Base-by-base conservation (phyloP, 1,140 invertebrate species). In the Neodiprion lecontei region DNA sequence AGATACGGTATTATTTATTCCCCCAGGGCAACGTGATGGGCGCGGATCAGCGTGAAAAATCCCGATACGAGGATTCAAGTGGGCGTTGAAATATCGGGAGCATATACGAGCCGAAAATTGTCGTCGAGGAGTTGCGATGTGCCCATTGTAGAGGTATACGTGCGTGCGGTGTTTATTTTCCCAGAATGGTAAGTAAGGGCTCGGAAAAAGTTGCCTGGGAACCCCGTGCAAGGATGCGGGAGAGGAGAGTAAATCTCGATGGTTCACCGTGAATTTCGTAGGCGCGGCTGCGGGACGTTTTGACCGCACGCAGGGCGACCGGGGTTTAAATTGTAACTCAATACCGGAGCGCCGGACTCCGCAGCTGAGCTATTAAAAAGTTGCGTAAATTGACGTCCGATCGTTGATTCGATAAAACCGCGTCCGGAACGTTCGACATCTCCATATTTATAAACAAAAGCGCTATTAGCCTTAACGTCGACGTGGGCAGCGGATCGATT, bases 361-460 rank as follows among this genome's bases (percentile, higher is more conserved):
- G 28, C 53, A 61, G 53, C 53, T 61, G 53, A 69, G 40, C 67
- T 69, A 69, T 47, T 21, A 69, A 69, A 69, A 40, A 11, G 40
- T 17, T 14, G 40, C 67, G 67, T 69, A 69, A 69, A 69, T 21
- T 47, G 21, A 69, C 53, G 67, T 7, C 23, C 17, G 67, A 69
- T 69, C 61, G 28, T 40, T 40, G 28, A 40, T 40, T 40, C 28
- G 28, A 40, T 40, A 40, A 17, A 49, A 71, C 2, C 40, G 67
- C 8, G 3, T 23, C 21, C 67, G 67, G 17, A 47, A 47, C 67
- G 4, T 69, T 69, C 70, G 40, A 48, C 40, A 71, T 71, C 47
- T 71, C 70, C 40, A 50, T 47, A 71, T 71, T 50, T 71, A 71
- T 50, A 71, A 71, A 50, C 40, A 71, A 71, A 40, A 48, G 70